phyloP scores from a whole-genome alignment of 2,888 invertebrate genomes.

The Ichneumoninae sp. region DNA sequence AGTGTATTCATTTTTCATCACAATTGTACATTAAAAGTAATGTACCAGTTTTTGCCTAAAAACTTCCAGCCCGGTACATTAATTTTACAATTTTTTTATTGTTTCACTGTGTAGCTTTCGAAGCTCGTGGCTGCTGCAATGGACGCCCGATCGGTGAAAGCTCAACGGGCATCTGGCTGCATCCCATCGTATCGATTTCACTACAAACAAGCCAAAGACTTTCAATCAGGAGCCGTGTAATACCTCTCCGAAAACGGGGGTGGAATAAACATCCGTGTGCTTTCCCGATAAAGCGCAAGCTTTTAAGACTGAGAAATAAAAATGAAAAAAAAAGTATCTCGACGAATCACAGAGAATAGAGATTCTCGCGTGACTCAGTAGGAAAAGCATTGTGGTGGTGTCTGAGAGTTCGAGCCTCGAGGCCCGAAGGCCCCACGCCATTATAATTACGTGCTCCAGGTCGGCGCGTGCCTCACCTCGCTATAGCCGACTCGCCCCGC shows the following conservation, averaged over 20 bases:
- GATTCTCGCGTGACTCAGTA: conserved; percentile 43
- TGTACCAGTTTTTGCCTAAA: no score
- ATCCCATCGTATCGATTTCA: not conserved
- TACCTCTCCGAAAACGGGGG: not conserved
- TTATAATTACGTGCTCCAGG: conserved; percentile 81
- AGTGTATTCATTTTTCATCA: no score
- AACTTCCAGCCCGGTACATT: no score
- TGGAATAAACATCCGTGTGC: not conserved
- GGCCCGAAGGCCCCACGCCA: conserved; percentile 65
- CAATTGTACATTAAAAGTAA: no score
- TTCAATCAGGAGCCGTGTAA: not conserved
- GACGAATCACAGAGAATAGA: conserved; percentile 26
- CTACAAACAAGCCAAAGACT: not conserved
- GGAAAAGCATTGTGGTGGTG: conserved; percentile 24
- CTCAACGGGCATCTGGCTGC: not conserved
- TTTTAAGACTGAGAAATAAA: not conserved
- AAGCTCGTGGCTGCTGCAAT: not conserved
- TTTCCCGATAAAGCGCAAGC: not conserved
- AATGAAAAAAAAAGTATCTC: conserved; percentile 6
- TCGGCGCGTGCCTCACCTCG: conserved; percentile 80
- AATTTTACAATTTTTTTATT: no score
- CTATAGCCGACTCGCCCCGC: conserved; percentile 46
- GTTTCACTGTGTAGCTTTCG: not conserved
- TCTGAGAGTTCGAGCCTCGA: conserved; percentile 29
- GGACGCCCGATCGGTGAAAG: not conserved